A percentile compares a stretch with the other conserved stretches of the same genome.
These are phyloP conservation scores for Pantherophis guttatus DNA, from an alignment of 2,113 vertebrate species.

Conservation along the genomic window DNA sequence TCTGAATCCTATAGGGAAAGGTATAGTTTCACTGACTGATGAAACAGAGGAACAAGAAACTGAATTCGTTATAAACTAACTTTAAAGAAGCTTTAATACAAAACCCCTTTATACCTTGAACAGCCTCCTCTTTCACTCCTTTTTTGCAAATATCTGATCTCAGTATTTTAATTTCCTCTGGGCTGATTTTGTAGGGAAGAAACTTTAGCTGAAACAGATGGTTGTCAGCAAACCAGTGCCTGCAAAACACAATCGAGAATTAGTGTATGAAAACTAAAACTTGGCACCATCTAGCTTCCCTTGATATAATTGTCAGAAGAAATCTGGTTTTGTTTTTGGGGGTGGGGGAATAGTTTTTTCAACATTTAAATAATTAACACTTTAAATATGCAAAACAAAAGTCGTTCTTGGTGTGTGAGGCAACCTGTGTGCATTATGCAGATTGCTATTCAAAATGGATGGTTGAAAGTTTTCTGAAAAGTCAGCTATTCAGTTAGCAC, in stretches of 20 bases:
- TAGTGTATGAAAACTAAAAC: conserved; percentile 56
- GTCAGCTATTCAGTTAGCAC: fast-evolving
- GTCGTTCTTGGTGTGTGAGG: conserved; percentile 18
- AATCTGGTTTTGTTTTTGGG: conserved; percentile 57
- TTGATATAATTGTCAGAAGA: conserved; percentile 73
- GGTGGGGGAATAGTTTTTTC: conserved; percentile 55
- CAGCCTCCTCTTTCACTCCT: conserved; percentile 22
- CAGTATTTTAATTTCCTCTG: conserved; percentile 69
- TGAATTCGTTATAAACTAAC: conserved; percentile 14
- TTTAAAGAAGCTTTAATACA: conserved; percentile 30
- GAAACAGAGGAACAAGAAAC: conserved; percentile 6
- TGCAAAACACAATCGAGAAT: conserved; percentile 69
- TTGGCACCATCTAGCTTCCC: conserved; percentile 53
- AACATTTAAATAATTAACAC: conserved; percentile 56
- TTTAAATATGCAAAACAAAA: conserved; percentile 65
- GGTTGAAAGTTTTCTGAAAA: fast-evolving
- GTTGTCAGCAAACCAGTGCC: conserved; percentile 63
- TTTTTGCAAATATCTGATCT: conserved; percentile 57
- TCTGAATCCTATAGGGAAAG: neutral
- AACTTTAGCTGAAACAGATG: conserved; percentile 64
- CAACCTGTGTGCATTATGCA: neutral
- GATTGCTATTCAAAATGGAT: neutral
- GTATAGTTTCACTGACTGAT: neutral
- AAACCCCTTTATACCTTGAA: conserved; percentile 45
- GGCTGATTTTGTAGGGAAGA: conserved; percentile 51